Conservation (phyloP, 2,797 vertebrate genomes). For the Oreonectes daqikongensis region DNA sequence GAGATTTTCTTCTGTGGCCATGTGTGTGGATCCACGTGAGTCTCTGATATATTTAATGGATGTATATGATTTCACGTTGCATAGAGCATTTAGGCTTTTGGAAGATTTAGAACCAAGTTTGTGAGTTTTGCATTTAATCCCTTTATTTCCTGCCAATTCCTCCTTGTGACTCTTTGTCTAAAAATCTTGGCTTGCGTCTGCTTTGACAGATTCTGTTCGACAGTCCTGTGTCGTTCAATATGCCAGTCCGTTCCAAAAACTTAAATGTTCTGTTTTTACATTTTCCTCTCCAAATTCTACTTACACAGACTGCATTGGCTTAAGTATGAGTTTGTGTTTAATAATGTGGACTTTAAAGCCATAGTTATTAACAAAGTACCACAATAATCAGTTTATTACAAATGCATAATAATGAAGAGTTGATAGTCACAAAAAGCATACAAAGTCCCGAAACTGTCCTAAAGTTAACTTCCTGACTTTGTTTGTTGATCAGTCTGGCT, state of each 20-base stretch:
- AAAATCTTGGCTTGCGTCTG: conserved; percentile 18
- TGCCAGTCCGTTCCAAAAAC: conserved; percentile 30
- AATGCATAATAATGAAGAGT: not conserved
- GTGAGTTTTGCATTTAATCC: conserved; percentile 18
- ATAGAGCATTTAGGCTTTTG: not conserved
- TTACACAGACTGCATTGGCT: conserved; percentile 1
- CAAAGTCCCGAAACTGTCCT: too few relatives aligned
- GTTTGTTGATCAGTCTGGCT: too few relatives aligned
- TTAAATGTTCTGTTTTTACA: not conserved
- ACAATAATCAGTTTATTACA: not conserved
- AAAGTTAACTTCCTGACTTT: too few relatives aligned
- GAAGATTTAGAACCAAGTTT: conserved; percentile 15
- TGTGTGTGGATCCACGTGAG: conserved; percentile 34
- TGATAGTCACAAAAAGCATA: not conserved
- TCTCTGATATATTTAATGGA: conserved; percentile 11
- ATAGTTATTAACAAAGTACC: conserved; percentile 9
- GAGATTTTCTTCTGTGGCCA: conserved; percentile 29
- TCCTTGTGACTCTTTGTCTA: conserved; percentile 9
- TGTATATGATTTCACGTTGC: not conserved
- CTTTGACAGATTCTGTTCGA: conserved; percentile 37
- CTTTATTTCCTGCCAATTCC: conserved; percentile 4
- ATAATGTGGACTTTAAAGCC: conserved; percentile 1
- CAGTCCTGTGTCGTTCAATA: conserved; percentile 12
- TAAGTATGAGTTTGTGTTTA: not conserved
- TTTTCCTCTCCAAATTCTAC: conserved; percentile 2